Evolutionary conservation across 2,797 vertebrate species (phyloP), one percentile per base, ranked within the genome.

Genomic region (Tauraco hartlaubi): DNA sequence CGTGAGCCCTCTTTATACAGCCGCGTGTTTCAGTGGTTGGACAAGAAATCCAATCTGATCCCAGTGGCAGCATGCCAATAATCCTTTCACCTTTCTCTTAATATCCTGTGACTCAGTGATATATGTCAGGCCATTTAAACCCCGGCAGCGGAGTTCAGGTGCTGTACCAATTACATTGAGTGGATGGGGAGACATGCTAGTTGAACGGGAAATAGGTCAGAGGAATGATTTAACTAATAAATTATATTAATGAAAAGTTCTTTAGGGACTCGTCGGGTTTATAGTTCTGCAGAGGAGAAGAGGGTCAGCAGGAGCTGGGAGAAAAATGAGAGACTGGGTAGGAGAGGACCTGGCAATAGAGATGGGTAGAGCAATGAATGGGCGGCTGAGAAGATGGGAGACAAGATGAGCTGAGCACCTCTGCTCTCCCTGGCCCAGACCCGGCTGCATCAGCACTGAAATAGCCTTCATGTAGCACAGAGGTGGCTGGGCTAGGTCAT

Each of bases 21-120:
- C 46, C 4, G 5, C 22, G 7, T 81, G 90, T 96, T 91, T 88
- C 74, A 49, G 82, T 66, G 72, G 80, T 63, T 76, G 76, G 69
- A 44, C 52, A 84, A 96, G 92, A 96, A 96, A 96, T 78, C 66
- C 79, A 94, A 83, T 56, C 94, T 85, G 79, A 94, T 94, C 90
- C 55, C 33, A 25, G 69, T 88, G 90, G 94, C 94, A 92, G 79
- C 1, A 1, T 0, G 37, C 90, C 96, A 96, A 66, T 72, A 94
- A 93, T 93, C 94, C 86, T 94, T 86, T 96, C 96, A 95, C 94
- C 91, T 96, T 94, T 96, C 87, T 78, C 82, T 91, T 97, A 96
- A 97, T 96, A 96, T 94, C 92, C 95, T 94, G 66, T 95, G 96
- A 92, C 94, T 94, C 92, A 84, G 79, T 96, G 96, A 95, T 97